Percentiles rank a stretch among this genome's conserved stretches.
These are phyloP conservation scores for Chironomus tepperi DNA, from an alignment of 1,140 invertebrate genomes.

Conservation along the genomic window DNA sequence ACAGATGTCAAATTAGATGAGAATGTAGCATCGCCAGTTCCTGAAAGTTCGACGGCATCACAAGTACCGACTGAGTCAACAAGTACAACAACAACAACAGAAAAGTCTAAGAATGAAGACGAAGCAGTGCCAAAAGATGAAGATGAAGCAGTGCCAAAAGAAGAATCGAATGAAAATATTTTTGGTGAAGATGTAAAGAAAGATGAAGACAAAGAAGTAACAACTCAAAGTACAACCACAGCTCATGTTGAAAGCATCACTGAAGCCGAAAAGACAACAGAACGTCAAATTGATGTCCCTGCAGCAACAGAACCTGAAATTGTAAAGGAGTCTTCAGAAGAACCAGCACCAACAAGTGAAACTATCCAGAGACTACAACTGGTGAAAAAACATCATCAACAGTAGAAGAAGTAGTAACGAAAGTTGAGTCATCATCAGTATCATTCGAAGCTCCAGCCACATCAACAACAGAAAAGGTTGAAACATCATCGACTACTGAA, in stretches of 20 bases:
- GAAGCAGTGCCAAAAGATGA: constrained; percentile 22
- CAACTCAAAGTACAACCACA: neutral
- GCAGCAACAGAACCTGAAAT: no score
- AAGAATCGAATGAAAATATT: neutral
- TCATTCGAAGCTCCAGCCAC: neutral
- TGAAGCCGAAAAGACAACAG: neutral
- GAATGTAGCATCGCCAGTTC: neutral
- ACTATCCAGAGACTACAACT: constrained; percentile 29
- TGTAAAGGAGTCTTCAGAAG: neutral
- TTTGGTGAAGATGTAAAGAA: neutral
- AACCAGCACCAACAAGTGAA: constrained; percentile 30
- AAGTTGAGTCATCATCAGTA: neutral
- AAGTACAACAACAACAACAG: constrained; percentile 24
- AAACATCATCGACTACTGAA: neutral
- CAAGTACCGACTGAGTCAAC: neutral
- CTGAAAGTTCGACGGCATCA: constrained; percentile 20
- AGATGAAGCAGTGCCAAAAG: constrained; percentile 20
- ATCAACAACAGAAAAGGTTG: neutral
- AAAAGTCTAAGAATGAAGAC: constrained; percentile 13
- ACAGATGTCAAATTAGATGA: constrained; percentile 28
- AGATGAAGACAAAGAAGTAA: neutral
- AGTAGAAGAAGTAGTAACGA: neutral
- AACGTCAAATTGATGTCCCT: no score
- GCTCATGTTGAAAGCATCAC: neutral
- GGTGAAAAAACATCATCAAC: neutral